phyloP scores from a whole-genome alignment of 2,888 invertebrate genomes.

The Molorchus minor region DNA sequence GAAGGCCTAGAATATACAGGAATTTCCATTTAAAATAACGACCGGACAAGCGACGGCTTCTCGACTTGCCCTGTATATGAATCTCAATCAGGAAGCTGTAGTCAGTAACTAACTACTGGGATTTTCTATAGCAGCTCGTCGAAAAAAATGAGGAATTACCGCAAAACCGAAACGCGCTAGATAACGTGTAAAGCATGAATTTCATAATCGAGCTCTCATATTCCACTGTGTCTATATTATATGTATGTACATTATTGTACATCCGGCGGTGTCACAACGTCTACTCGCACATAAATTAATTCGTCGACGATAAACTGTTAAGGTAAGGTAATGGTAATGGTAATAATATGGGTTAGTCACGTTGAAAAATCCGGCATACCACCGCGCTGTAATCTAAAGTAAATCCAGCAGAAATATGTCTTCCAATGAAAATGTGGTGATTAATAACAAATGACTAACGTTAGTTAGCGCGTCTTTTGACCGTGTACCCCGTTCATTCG shows the following conservation, averaged over 20 bases:
- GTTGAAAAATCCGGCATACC: constrained; percentile 27
- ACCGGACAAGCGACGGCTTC: too few species aligned
- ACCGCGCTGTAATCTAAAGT: constrained; percentile 26
- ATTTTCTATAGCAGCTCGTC: background rate
- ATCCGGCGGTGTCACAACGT: constrained; percentile 6
- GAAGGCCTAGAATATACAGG: too few species aligned
- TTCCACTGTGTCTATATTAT: background rate
- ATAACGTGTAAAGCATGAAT: constrained; percentile 8
- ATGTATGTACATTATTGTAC: too few species aligned
- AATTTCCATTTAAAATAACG: too few species aligned
- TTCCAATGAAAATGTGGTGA: constrained; percentile 42
- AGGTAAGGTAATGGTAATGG: constrained; percentile 34
- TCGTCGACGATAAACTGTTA: background rate
- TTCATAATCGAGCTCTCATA: background rate
- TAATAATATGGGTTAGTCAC: constrained; percentile 32
- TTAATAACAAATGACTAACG: constrained; percentile 48
- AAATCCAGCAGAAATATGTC: constrained; percentile 32
- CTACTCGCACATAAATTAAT: background rate
- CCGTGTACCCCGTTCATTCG: constrained; percentile 37
- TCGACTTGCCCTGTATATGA: too few species aligned
- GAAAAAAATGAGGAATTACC: constrained; percentile 13
- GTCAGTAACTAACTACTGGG: background rate
- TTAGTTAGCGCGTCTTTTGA: constrained; percentile 45
- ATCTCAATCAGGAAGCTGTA: background rate
- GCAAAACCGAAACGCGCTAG: constrained; percentile 4